Percentiles rank a stretch among this genome's conserved stretches.
Evolutionary conservation across 2,797 vertebrate species (phyloP).

Genomic region (Sitta carolinensis): DNA sequence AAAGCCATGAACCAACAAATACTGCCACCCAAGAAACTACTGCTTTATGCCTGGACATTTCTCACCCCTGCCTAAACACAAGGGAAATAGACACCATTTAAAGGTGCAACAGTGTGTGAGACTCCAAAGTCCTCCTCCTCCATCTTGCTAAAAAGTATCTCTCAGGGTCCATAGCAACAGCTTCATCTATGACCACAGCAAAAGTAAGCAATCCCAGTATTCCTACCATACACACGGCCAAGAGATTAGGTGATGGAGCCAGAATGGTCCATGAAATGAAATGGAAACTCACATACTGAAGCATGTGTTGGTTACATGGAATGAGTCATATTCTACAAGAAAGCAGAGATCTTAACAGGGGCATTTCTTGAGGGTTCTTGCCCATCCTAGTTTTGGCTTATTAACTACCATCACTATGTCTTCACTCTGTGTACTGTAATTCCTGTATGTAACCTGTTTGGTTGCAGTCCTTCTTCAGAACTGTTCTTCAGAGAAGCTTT

Average conservation of each 20-base stretch:
- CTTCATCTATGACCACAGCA: neutral
- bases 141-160: neutral
- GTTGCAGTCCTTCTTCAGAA: constrained; percentile 82
- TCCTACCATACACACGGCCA: neutral
- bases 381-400: neutral
- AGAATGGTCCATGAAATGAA: neutral
- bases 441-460: constrained; percentile 75
- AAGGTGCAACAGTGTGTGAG: neutral
- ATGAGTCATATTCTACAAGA: neutral
- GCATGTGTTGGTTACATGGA: neutral
- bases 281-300: neutral
- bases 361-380: neutral
- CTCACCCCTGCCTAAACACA: neutral
- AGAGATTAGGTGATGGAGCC: neutral
- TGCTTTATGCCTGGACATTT: neutral
- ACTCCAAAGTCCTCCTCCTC: neutral
- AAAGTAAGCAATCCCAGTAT: neutral
- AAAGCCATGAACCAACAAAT: neutral
- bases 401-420: neutral
- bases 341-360: neutral
- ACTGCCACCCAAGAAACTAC: neutral
- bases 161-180: neutral
- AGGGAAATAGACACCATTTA: neutral
- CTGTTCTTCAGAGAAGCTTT: constrained; percentile 77
- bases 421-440: neutral